Evolutionary conservation across 1,140 invertebrate species (phyloP).

Genomic region (Andrena cerasifolii): DNA sequence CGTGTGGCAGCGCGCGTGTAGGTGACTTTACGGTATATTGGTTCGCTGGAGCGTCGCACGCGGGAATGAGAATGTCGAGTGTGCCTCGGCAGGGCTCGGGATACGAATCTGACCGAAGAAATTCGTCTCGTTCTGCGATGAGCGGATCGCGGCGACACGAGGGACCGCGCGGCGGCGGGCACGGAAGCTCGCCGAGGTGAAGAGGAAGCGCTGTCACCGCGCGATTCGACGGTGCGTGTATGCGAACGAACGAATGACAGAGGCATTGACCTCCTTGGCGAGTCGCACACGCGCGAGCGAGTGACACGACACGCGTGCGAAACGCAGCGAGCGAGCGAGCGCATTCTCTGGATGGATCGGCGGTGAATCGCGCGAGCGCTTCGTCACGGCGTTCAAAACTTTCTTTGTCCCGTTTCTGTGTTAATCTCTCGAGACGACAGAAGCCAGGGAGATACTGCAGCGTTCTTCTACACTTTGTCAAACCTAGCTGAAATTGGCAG

Average conservation of each 20-base stretch:
- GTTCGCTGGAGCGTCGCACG: not conserved
- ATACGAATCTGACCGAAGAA: not conserved
- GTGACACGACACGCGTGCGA: slow-evolving; percentile 32
- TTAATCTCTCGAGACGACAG: no score
- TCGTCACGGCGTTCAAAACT: no score
- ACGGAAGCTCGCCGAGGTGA: not conserved
- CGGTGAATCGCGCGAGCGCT: not conserved
- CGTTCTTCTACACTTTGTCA: no score
- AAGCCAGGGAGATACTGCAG: no score
- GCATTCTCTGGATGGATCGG: not conserved
- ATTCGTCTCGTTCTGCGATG: slow-evolving; percentile 22
- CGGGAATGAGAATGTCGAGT: not conserved
- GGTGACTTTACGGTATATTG: slow-evolving; percentile 27
- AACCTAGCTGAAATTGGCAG: no score
- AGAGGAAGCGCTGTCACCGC: slow-evolving; percentile 26
- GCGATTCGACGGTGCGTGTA: slow-evolving; percentile 29
- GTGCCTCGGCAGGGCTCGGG: not conserved
- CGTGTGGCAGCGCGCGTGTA: not conserved
- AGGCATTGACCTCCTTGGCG: slow-evolving; percentile 75
- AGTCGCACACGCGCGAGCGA: slow-evolving; percentile 40
- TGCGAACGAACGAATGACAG: slow-evolving; percentile 66
- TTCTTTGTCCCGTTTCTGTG: not conserved
- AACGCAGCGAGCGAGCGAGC: slow-evolving; percentile 4
- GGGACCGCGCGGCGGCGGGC: not conserved
- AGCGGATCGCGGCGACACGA: not conserved